Evolutionary conservation across 2,888 invertebrate genomes (phyloP).

Genomic region (Sphaerophoria rueppellii): DNA sequence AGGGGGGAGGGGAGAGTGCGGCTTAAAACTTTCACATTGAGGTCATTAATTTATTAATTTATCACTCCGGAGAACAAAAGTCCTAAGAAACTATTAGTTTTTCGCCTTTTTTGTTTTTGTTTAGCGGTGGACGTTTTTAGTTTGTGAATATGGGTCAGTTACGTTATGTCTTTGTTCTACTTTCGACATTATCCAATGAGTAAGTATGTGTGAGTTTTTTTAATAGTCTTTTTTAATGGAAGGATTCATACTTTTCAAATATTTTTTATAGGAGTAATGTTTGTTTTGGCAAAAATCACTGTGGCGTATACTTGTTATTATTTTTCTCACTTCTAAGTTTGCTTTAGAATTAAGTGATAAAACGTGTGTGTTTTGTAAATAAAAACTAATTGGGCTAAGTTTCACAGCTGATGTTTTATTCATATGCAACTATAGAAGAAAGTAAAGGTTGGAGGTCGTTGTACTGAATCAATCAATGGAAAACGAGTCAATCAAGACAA

Average conservation of each 20-base stretch:
- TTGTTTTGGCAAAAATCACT: slow-evolving; percentile 37
- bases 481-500: neutral
- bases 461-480: neutral
- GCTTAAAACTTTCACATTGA: slow-evolving; percentile 28
- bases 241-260: neutral
- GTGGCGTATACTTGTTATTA: slow-evolving; percentile 12
- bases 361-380: neutral
- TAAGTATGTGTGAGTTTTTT: neutral
- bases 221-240: neutral
- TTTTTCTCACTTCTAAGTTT: neutral
- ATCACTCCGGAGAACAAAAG: slow-evolving; percentile 28
- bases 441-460: slow-evolving; percentile 11
- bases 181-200: slow-evolving; percentile 9
- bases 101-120: neutral
- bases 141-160: slow-evolving; percentile 59
- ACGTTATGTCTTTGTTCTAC: neutral
- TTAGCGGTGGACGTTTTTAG: slow-evolving; percentile 22
- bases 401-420: neutral
- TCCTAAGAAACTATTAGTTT: slow-evolving; percentile 19
- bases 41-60: slow-evolving; percentile 58
- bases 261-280: neutral
- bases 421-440: neutral
- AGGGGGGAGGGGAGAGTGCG: neutral
- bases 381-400: neutral
- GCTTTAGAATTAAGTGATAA: neutral